Conservation (phyloP, 2,797 vertebrate species). For the Zenarchopterus dispar region DNA sequence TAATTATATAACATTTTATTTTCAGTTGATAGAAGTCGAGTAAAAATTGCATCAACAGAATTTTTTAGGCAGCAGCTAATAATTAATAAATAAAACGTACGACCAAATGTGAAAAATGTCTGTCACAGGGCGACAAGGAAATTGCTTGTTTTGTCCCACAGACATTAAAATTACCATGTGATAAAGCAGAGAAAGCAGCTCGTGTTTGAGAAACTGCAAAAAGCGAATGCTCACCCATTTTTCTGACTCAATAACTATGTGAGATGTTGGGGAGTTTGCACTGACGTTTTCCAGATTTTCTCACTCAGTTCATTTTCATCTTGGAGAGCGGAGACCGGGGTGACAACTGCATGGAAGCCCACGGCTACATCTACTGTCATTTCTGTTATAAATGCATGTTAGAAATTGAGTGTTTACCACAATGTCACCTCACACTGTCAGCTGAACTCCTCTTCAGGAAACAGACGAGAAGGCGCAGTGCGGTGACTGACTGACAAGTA, state of each 20-base stretch:
- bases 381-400: slow-evolving; percentile 52
- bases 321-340: slow-evolving; percentile 1
- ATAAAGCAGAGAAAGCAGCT: slow-evolving; percentile 7
- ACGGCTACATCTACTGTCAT: slow-evolving; percentile 36
- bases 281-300: neutral
- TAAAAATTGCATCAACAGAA: slow-evolving; percentile 6
- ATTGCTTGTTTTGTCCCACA: slow-evolving; percentile 9
- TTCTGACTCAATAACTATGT: neutral
- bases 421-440: slow-evolving; percentile 53
- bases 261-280: neutral
- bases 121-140: neutral
- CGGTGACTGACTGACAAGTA: slow-evolving; percentile 44
- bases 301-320: slow-evolving; percentile 15
- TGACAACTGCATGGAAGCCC: slow-evolving; percentile 28
- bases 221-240: neutral
- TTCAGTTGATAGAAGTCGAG: slow-evolving; percentile 15
- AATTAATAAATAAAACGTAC: slow-evolving; percentile 6
- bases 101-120: slow-evolving; percentile 2
- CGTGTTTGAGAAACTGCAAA: neutral
- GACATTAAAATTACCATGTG: slow-evolving; percentile 8
- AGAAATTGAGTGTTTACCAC: slow-evolving; percentile 53
- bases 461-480: slow-evolving; percentile 46
- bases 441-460: slow-evolving; percentile 45
- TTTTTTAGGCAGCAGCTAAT: neutral
- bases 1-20: slow-evolving; percentile 8